These are phyloP conservation scores for Stenodema calcarata DNA, from an alignment of 2,888 invertebrate genomes.

Conservation along the genomic window DNA sequence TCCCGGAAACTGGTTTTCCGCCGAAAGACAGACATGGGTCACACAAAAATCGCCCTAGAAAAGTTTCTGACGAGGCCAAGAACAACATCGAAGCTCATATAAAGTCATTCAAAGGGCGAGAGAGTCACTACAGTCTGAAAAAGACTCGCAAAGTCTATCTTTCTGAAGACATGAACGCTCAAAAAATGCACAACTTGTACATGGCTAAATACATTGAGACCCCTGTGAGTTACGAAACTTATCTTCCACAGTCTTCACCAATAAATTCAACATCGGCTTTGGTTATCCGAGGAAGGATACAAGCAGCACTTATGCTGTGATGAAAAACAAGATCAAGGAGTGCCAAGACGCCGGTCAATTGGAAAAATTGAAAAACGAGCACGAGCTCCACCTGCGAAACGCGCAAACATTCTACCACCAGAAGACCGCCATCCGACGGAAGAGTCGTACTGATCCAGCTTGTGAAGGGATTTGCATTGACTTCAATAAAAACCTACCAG, in stretches of 20 bases:
- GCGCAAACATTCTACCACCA: conserved; percentile 20
- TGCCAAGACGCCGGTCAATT: background rate
- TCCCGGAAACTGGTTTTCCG: background rate
- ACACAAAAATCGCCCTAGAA: background rate
- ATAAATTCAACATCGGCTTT: background rate
- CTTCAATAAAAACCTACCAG: conserved; percentile 15
- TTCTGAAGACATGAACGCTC: background rate
- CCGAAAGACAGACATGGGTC: background rate
- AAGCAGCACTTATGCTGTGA: conserved; percentile 8
- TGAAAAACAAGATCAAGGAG: conserved; percentile 1
- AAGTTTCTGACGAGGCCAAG: background rate
- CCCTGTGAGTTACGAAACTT: background rate
- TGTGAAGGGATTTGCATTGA: conserved; percentile 23
- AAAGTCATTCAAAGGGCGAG: background rate
- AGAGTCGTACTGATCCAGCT: background rate
- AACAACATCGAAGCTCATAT: background rate
- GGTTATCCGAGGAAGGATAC: conserved; percentile 18
- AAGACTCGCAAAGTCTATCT: conserved; percentile 10
- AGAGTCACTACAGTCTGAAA: conserved; percentile 3
- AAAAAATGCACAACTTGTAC: background rate
- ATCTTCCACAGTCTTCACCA: background rate
- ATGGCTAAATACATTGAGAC: background rate
- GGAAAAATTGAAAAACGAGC: background rate
- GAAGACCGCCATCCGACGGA: background rate
- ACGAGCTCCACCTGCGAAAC: background rate